phyloP scores from a whole-genome alignment of 2,797 vertebrate genomes.

The Schizothorax lantsangensis region DNA sequence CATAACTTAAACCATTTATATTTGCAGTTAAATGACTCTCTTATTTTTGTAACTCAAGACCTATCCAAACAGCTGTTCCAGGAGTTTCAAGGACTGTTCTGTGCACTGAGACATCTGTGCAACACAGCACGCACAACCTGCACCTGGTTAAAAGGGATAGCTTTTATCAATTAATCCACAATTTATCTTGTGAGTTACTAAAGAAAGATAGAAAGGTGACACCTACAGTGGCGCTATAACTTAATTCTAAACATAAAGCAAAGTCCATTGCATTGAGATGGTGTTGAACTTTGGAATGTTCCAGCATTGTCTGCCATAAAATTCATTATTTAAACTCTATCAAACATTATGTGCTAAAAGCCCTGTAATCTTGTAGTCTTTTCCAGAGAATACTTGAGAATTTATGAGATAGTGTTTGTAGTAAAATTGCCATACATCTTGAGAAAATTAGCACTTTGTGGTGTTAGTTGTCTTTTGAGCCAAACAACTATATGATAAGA shows the following conservation, averaged over 20 bases:
- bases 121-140: not conserved
- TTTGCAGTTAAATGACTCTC: not conserved
- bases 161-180: not conserved
- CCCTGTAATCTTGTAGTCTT: not conserved
- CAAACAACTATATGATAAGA: constrained; percentile 29
- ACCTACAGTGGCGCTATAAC: not conserved
- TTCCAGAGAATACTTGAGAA: not conserved
- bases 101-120: not conserved
- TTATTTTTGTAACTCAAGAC: not conserved
- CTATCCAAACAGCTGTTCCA: not conserved
- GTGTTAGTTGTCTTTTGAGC: not conserved
- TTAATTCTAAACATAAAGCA: constrained; percentile 17
- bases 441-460: not conserved
- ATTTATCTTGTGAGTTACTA: not conserved
- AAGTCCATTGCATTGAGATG: constrained; percentile 25
- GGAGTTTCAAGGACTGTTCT: not conserved
- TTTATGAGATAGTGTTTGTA: not conserved
- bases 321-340: not conserved
- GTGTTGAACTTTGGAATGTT: constrained; percentile 46
- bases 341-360: not conserved
- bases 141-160: not conserved
- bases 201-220: not conserved
- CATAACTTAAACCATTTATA: constrained; percentile 23
- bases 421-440: not conserved
- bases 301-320: constrained; percentile 44